These are phyloP conservation scores for Sympetrum striolatum DNA, from an alignment of 2,888 invertebrate species.

Conservation along the genomic window DNA sequence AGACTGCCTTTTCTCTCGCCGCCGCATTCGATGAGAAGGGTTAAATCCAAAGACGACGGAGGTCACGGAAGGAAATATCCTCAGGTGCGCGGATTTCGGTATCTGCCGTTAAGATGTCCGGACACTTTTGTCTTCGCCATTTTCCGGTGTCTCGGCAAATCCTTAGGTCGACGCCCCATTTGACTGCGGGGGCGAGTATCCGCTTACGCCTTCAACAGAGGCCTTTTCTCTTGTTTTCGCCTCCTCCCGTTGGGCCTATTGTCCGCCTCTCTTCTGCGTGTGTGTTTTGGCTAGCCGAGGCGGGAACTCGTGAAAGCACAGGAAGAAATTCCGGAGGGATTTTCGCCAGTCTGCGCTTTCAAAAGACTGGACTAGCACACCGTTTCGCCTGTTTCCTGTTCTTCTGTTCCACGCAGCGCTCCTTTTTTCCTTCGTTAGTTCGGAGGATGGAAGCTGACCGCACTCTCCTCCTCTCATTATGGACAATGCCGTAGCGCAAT, in stretches of 20 bases:
- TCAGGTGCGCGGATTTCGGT: slow-evolving; percentile 16
- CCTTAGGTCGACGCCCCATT: neutral
- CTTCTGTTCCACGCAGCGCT: neutral
- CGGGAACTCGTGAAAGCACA: slow-evolving; percentile 27
- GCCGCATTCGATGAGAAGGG: neutral
- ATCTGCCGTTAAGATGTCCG: slow-evolving; percentile 1
- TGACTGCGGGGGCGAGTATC: slow-evolving; percentile 14
- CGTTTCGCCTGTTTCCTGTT: slow-evolving; percentile 1
- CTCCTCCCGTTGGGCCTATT: neutral
- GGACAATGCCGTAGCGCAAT: neutral
- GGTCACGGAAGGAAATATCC: neutral
- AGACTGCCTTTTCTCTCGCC: neutral
- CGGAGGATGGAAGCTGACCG: neutral
- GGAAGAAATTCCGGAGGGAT: slow-evolving; percentile 34
- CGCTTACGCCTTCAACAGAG: slow-evolving; percentile 16
- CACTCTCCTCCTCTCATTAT: neutral
- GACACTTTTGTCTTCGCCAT: neutral
- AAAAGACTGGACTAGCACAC: slow-evolving; percentile 6
- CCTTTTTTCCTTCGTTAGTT: neutral
- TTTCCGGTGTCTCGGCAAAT: neutral
- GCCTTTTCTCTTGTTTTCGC: neutral
- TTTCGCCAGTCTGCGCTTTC: neutral
- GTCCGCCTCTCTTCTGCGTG: neutral
- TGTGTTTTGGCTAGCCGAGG: neutral
- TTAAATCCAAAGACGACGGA: neutral